Evolutionary conservation across 2,888 invertebrate species (phyloP).

Genomic region (Nomada fabriciana): DNA sequence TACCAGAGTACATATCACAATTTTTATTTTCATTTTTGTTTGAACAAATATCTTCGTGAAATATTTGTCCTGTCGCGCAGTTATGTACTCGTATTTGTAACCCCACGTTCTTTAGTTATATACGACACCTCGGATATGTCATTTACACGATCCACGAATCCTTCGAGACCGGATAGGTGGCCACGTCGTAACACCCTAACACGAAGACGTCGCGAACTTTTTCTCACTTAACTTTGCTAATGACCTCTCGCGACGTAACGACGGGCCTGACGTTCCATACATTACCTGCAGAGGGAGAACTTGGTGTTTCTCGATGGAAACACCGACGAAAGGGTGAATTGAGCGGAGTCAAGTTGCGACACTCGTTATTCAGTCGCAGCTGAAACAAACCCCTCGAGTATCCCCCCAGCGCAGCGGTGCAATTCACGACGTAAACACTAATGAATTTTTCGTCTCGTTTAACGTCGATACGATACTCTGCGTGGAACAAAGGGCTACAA

Average conservation of each 20-base stretch:
- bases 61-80: too few relatives aligned
- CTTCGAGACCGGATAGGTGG: constrained; percentile 18
- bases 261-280: constrained; percentile 76
- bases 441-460: constrained; percentile 45
- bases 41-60: too few relatives aligned
- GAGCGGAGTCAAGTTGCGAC: constrained; percentile 55
- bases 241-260: constrained; percentile 74
- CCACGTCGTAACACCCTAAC: constrained; percentile 18
- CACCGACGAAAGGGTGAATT: constrained; percentile 59
- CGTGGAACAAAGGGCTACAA: constrained; percentile 1
- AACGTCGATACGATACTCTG: constrained; percentile 18
- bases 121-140: neutral
- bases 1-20: too few relatives aligned
- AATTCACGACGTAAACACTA: constrained; percentile 35
- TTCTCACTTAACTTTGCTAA: constrained; percentile 70
- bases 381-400: constrained; percentile 57
- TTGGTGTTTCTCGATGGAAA: constrained; percentile 52
- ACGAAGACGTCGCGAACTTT: constrained; percentile 52
- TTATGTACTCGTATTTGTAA: too few relatives aligned
- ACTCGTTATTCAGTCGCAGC: constrained; percentile 63
- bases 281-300: constrained; percentile 54
- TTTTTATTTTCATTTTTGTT: too few relatives aligned
- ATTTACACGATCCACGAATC: constrained; percentile 37
- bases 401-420: neutral
- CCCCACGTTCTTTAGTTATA: too few relatives aligned